These are phyloP conservation scores for Aselliscus stoliczkanus DNA, from an alignment of 2,797 vertebrate species.

Conservation along the genomic window DNA sequence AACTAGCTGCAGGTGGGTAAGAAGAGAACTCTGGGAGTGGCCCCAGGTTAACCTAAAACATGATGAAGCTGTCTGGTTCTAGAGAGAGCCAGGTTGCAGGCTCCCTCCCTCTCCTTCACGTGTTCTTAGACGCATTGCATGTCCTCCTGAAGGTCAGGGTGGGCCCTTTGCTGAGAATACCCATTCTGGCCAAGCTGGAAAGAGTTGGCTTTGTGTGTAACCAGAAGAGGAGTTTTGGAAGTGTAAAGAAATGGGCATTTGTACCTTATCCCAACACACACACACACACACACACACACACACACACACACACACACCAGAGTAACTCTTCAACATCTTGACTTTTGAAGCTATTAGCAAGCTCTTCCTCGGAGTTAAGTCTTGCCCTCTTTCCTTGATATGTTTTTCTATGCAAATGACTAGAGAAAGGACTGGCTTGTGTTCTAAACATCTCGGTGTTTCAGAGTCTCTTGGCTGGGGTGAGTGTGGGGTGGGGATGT, in stretches of 20 bases:
- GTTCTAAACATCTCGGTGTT: background rate
- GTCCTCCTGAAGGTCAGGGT: background rate
- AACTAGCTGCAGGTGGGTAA: too few species aligned
- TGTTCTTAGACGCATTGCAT: background rate
- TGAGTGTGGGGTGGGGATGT: background rate
- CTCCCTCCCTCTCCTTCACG: background rate
- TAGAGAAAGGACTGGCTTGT: background rate
- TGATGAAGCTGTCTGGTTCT: background rate
- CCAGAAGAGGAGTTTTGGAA: background rate
- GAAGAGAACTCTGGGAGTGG: too few species aligned
- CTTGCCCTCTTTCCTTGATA: background rate
- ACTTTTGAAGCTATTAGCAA: background rate
- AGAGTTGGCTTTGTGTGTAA: background rate
- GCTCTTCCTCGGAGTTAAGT: background rate
- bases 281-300: too few species aligned
- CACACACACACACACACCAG: accelerated
- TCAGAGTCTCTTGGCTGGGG: background rate
- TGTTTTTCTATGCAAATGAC: background rate
- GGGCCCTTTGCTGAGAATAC: background rate
- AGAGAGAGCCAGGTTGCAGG: background rate
- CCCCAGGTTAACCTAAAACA: background rate
- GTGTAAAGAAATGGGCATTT: background rate
- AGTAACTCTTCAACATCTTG: background rate
- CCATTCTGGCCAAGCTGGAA: background rate
- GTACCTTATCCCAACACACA: too few species aligned